These are phyloP conservation scores for Portunus trituberculatus DNA, from an alignment of 1,140 invertebrate species.

Conservation along the genomic window DNA sequence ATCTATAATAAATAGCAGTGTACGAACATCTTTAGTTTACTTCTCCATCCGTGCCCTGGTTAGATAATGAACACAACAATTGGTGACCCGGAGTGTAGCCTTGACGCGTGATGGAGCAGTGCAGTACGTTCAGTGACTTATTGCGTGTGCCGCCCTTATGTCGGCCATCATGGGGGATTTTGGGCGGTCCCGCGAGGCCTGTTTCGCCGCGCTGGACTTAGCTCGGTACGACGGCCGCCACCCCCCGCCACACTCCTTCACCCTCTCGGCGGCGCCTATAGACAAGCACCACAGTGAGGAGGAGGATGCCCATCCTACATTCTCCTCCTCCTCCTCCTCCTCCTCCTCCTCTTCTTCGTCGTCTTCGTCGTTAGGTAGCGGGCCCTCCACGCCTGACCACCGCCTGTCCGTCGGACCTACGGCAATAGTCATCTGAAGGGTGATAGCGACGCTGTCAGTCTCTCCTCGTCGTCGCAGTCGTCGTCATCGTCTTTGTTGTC, in stretches of 20 bases:
- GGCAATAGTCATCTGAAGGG: slow-evolving; percentile 43
- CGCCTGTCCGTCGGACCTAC: slow-evolving; percentile 25
- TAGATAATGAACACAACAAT: too few species aligned
- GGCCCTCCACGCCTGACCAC: slow-evolving; percentile 59
- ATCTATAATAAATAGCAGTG: too few species aligned
- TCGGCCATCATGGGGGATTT: too few species aligned
- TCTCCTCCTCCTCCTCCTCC: slow-evolving; percentile 29
- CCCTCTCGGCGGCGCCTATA: slow-evolving; percentile 38
- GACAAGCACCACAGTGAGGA: slow-evolving; percentile 66
- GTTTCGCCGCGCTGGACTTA: too few species aligned
- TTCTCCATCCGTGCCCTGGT: too few species aligned
- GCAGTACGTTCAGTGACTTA: too few species aligned
- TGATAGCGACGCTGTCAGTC: slow-evolving; percentile 35
- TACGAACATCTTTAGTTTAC: too few species aligned
- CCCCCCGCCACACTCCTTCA: neutral
- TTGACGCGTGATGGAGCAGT: too few species aligned
- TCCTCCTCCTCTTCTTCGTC: neutral
- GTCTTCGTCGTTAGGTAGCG: slow-evolving; percentile 25
- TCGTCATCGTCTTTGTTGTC: slow-evolving; percentile 28
- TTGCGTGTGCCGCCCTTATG: too few species aligned
- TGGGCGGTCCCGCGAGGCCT: too few species aligned
- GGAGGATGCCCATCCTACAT: neutral
- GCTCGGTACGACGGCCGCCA: slow-evolving; percentile 12
- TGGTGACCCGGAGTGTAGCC: too few species aligned
- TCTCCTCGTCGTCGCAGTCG: slow-evolving; percentile 32